phyloP scores from a whole-genome alignment of 1,140 invertebrate species.

The Bradysia coprophila region DNA sequence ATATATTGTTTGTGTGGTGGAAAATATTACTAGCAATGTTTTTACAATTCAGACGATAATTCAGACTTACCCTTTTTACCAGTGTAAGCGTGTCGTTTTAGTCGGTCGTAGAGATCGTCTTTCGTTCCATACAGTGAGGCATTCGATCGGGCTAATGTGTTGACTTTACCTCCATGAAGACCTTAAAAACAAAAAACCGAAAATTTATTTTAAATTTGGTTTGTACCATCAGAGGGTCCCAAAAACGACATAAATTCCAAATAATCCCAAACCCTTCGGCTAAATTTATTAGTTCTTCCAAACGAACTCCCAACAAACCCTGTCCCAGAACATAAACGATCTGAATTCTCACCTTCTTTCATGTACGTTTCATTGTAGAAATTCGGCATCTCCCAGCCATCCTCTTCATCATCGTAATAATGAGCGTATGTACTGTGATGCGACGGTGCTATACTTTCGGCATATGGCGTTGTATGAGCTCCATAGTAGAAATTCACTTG shows the following conservation, averaged over 20 bases:
- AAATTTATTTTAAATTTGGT: neutral
- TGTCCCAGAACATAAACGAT: too few relatives aligned
- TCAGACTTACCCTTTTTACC: slow-evolving; percentile 72
- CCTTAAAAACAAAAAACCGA: slow-evolving; percentile 8
- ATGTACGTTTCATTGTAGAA: slow-evolving; percentile 95
- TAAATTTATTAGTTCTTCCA: neutral
- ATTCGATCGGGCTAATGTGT: slow-evolving; percentile 76
- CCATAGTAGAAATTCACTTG: slow-evolving; percentile 95
- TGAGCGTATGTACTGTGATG: slow-evolving; percentile 91
- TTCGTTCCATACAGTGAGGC: slow-evolving; percentile 89
- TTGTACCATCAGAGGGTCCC: too few relatives aligned
- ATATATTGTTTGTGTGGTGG: too few relatives aligned
- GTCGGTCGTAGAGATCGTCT: slow-evolving; percentile 87
- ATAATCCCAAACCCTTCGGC: neutral
- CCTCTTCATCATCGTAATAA: slow-evolving; percentile 88
- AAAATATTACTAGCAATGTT: too few relatives aligned
- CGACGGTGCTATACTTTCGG: slow-evolving; percentile 84
- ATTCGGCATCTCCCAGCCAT: slow-evolving; percentile 94
- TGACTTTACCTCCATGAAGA: slow-evolving; percentile 46
- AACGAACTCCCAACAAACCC: too few relatives aligned
- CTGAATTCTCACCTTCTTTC: slow-evolving; percentile 57
- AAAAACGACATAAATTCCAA: neutral
- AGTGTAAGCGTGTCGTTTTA: slow-evolving; percentile 87
- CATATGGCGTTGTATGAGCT: slow-evolving; percentile 71
- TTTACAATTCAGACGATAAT: slow-evolving; percentile 4